phyloP scores from a whole-genome alignment of 2,113 vertebrate genomes.

The Oryzias melastigma region DNA sequence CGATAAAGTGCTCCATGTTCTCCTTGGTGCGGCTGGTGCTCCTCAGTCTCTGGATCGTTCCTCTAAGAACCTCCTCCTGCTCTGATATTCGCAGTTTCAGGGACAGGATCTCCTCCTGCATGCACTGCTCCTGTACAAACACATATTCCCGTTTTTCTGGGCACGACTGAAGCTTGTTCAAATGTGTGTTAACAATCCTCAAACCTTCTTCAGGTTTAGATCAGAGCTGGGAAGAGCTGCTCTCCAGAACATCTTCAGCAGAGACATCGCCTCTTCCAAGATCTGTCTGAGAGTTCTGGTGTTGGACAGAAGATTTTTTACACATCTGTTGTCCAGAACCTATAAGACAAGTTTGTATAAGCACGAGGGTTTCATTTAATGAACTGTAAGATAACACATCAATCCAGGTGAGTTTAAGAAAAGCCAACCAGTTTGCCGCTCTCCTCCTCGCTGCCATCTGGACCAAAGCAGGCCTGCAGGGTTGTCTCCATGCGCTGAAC shows the following conservation, averaged over 20 bases:
- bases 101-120: constrained; percentile 82
- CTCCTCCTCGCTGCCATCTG: constrained; percentile 47
- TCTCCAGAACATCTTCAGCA: constrained; percentile 90
- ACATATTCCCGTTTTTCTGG: neutral
- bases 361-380: neutral
- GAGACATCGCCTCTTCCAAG: constrained; percentile 81
- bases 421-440: constrained; percentile 45
- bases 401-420: neutral
- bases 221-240: constrained; percentile 74
- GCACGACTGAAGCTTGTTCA: neutral
- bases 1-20: constrained; percentile 91
- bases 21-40: constrained; percentile 84
- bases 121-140: constrained; percentile 77
- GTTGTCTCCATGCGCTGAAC: constrained; percentile 79
- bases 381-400: neutral
- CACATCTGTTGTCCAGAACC: constrained; percentile 63
- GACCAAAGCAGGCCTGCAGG: constrained; percentile 59
- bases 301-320: constrained; percentile 76
- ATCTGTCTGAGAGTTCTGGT: constrained; percentile 79
- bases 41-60: constrained; percentile 76
- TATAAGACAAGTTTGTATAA: constrained; percentile 39
- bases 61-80: constrained; percentile 84
- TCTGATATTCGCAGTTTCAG: constrained; percentile 80
- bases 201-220: constrained; percentile 72
- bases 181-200: constrained; percentile 2